Base-by-base conservation (phyloP, 92 coral and sea anemone genomes). In the Paragorgia papillata region DNA sequence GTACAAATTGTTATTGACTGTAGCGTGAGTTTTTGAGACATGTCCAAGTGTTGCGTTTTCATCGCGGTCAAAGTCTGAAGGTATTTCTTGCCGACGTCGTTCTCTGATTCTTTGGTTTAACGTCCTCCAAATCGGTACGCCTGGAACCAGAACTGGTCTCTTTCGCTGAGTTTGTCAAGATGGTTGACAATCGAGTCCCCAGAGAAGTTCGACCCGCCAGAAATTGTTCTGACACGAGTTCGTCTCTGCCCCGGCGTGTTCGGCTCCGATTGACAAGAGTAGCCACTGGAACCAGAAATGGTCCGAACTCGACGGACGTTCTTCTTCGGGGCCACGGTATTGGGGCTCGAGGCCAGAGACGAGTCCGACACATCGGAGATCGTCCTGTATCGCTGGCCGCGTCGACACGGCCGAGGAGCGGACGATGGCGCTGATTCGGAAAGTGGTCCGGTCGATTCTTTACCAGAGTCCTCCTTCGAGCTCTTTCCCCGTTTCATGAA, bases 81-180 rank as follows among this genome's bases (percentile, higher is more conserved):
- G n/a, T 7, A 7, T 7, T 46, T 46, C 53, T 46, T 46, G 53
- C 9, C 9, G n/a, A n/a, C n/a, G n/a, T n/a, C n/a, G n/a, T n/a
- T n/a, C n/a, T n/a, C n/a, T 22, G 30, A 7, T 13, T 4, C 33
- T 17, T 22, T 31, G n/a, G 30, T 7, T 56, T 19, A 71, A 34
- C 78, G 78, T 0, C 78, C 78, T n/a, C 78, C 78, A 27, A 71
- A 71, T 9, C 78, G 57, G 32, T 30, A 71, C 13, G 78, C 78
- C 43, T 71, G 78, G 64, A 71, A 55, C 64, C 78, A 71, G 35
- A 71, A 37, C 20, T 71, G 78, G 34, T 71, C 78, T 14, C 78
- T 10, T 22, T 71, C 48, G 65, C 78, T 71, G 29, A 71, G 62
- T 31, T 71, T 33, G 33, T 71, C 78, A 28, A 71, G 31, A 55